These are phyloP conservation scores for Meiosimyza platycephala DNA, from an alignment of 2,888 invertebrate genomes.

Conservation along the genomic window DNA sequence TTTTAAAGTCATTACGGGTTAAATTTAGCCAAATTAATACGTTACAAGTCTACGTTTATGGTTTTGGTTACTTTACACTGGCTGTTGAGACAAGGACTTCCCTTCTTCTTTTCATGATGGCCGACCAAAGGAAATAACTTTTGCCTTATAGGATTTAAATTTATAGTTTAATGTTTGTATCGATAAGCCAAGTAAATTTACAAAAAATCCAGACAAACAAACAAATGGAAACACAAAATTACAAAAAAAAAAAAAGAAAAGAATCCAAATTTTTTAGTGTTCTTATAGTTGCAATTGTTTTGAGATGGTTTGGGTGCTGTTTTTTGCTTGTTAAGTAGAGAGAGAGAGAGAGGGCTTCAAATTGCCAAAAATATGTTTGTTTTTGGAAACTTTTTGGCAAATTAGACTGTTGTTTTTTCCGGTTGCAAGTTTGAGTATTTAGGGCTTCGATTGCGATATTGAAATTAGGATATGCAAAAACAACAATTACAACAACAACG, in stretches of 20 bases:
- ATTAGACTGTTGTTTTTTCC: conserved; percentile 37
- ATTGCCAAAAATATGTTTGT: conserved; percentile 34
- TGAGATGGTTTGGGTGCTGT: conserved; percentile 37
- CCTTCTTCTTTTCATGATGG: neutral
- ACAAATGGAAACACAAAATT: neutral
- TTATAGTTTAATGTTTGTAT: conserved; percentile 61
- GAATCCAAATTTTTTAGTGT: conserved; percentile 53
- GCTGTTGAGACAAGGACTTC: neutral
- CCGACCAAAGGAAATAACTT: conserved; percentile 41
- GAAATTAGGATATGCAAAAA: neutral
- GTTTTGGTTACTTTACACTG: conserved; percentile 37
- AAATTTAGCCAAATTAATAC: conserved; percentile 68
- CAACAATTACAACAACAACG: conserved; percentile 9
- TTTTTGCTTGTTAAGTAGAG: conserved; percentile 5
- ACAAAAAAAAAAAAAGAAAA: neutral
- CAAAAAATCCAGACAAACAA: conserved; percentile 5
- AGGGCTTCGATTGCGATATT: conserved; percentile 24
- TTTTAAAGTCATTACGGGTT: conserved; percentile 68
- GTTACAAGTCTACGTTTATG: conserved; percentile 53
- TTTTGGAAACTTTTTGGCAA: conserved; percentile 37
- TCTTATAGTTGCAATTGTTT: conserved; percentile 32
- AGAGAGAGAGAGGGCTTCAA: conserved; percentile 15
- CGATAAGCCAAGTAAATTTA: conserved; percentile 52
- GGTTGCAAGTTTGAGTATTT: conserved; percentile 9
- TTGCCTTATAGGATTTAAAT: conserved; percentile 47